Evolutionary conservation across 2,888 invertebrate species (phyloP).

Genomic region (Slavum lentiscoides): DNA sequence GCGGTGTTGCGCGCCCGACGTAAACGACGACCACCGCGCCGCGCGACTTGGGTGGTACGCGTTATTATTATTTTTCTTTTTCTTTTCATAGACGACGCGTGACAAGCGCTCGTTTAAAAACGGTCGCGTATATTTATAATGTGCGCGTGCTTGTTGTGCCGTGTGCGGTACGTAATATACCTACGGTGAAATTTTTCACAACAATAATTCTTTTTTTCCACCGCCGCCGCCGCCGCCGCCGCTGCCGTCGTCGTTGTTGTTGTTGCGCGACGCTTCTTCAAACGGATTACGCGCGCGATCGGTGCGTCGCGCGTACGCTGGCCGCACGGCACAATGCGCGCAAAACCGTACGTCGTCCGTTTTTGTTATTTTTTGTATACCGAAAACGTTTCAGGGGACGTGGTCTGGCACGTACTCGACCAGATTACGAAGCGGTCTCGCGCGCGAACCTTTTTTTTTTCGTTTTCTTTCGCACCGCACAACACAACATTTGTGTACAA

Average conservation of each 20-base stretch:
- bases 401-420: slow-evolving; percentile 50
- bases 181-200: slow-evolving; percentile 18
- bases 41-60: slow-evolving; percentile 45
- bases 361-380: neutral
- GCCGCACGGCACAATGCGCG: neutral
- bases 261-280: slow-evolving; percentile 27
- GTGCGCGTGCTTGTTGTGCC: neutral
- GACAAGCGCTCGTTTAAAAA: slow-evolving; percentile 6
- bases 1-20: slow-evolving; percentile 10
- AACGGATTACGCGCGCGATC: slow-evolving; percentile 33
- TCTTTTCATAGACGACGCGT: slow-evolving; percentile 38
- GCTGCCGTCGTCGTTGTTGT: neutral
- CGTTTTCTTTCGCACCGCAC: neutral
- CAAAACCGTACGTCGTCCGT: neutral
- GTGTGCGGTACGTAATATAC: no score
- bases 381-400: slow-evolving; percentile 31
- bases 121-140: neutral
- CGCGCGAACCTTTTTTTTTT: slow-evolving; percentile 5
- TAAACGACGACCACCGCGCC: neutral
- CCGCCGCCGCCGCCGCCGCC: neutral
- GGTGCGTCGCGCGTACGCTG: neutral
- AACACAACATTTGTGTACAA: neutral
- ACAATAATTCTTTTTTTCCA: neutral
- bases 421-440: slow-evolving; percentile 25
- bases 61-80: slow-evolving; percentile 21